Base-by-base conservation (phyloP, 2,888 invertebrate species). In the Noctua fimbriata region DNA sequence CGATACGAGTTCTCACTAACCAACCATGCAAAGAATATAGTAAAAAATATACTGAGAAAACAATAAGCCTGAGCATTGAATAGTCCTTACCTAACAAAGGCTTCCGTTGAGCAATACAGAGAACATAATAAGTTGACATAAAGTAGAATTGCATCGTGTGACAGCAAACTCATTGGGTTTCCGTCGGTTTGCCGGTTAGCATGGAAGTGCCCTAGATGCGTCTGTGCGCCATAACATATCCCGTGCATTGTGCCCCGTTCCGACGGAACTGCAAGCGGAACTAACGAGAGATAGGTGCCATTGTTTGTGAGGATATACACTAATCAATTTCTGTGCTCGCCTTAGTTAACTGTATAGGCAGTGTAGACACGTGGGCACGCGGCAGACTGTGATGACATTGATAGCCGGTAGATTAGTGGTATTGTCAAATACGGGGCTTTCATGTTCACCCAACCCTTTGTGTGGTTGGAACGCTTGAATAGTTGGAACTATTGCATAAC, bases 201-300 rank as follows among this genome's bases (percentile, higher is more conserved):
- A 66, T 49, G 65, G 47, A 69, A 44, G 36, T n/a, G 66, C 24
- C 36, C 82, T 63, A 75, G 72, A 79, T 73, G 70, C 79, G 65
- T 73, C 70, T 67, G 65, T 76, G 52, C 71, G 6, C 78, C 55
- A 49, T 73, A 77, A 71, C 67, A 78, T 24, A 78, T 86, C 75
- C 82, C 49, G 69, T 73, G 58, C 65, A 71, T 86, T 84, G 83
- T 84, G 41, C 52, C 41, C 36, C 9, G 73, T 69, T 67, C 76
- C 67, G 71, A 52, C 82, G 86, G 78, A 82, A 70, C 73, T 75
- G 16, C 7, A 47, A 78, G 74, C 84, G 82, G 86, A 84, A 86
- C 78, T 70, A 75, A 76, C 78, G 32, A 18, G 75, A 78, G 58
- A 82, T 72, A 78, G 55, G 65, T 52, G 66, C 58, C 14, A 85